Conservation (phyloP, 1,140 invertebrate genomes). For the Pseudobourletiella spinata region DNA sequence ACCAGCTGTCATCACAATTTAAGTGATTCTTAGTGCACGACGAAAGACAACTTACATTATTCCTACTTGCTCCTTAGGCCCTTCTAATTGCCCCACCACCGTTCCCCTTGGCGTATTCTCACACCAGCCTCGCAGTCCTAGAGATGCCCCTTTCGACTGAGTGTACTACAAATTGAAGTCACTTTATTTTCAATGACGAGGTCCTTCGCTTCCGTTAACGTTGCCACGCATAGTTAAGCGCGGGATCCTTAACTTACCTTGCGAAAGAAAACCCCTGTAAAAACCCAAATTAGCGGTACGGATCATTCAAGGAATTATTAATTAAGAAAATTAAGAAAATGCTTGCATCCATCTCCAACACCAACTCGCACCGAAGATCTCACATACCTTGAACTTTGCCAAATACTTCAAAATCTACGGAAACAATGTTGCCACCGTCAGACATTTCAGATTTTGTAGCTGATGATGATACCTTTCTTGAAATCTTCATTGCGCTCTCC, state of each 20-base stretch:
- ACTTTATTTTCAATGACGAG: neutral
- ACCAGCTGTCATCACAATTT: too few relatives aligned
- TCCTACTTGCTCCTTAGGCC: conserved; percentile 50
- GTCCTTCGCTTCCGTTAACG: too few relatives aligned
- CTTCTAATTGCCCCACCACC: conserved; percentile 60
- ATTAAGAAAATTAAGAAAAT: neutral
- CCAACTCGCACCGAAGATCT: neutral
- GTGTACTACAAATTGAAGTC: conserved; percentile 49
- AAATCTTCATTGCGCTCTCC: too few relatives aligned
- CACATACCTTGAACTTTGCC: conserved; percentile 19
- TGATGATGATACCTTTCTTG: too few relatives aligned
- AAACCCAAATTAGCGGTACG: neutral
- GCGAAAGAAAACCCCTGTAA: conserved; percentile 20
- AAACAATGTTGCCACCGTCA: neutral
- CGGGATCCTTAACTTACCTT: conserved; percentile 9
- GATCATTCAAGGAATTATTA: neutral
- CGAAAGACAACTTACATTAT: conserved; percentile 54
- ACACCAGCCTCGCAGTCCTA: conserved; percentile 64
- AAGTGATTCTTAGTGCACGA: too few relatives aligned
- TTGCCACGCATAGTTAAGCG: neutral
- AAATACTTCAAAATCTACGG: conserved; percentile 17
- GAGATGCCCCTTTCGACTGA: conserved; percentile 53
- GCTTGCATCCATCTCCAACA: neutral
- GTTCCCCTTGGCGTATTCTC: conserved; percentile 60
- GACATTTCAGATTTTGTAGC: too few relatives aligned